Evolutionary conservation across 2,888 invertebrate genomes (phyloP).

Genomic region (Caenorhabditis sp.): DNA sequence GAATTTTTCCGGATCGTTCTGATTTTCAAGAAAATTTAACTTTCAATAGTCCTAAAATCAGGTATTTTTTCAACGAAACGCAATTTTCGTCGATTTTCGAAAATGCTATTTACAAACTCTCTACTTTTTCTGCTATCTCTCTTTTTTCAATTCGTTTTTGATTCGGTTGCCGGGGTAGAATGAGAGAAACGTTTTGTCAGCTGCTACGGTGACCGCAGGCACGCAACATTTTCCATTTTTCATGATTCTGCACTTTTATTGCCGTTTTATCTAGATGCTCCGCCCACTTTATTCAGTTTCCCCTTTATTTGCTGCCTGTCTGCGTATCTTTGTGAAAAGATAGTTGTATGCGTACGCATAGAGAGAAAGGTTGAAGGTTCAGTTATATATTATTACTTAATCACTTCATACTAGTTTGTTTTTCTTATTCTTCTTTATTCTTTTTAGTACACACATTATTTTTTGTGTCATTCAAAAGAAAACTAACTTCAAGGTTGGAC

Average conservation of each 20-base stretch:
- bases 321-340: slow-evolving; percentile 21
- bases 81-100: slow-evolving; percentile 38
- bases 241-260: slow-evolving; percentile 6
- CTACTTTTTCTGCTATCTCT: slow-evolving; percentile 21
- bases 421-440: slow-evolving; percentile 1
- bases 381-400: slow-evolving; percentile 9
- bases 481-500: not conserved
- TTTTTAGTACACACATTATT: slow-evolving; percentile 6
- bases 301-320: not conserved
- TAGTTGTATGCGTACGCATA: not conserved
- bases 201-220: slow-evolving; percentile 37
- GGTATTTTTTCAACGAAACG: not conserved
- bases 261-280: slow-evolving; percentile 10
- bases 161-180: slow-evolving; percentile 6
- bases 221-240: slow-evolving; percentile 9
- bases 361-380: not conserved
- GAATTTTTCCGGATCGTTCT: not conserved
- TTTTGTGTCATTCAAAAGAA: not conserved
- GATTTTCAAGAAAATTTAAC: not conserved
- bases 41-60: not conserved
- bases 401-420: slow-evolving; percentile 31
- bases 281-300: slow-evolving; percentile 13
- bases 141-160: slow-evolving; percentile 5
- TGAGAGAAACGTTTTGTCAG: slow-evolving; percentile 36
- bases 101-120: slow-evolving; percentile 30